Conservation (phyloP, 2,888 invertebrate genomes). For the Keiferia lycopersicella region DNA sequence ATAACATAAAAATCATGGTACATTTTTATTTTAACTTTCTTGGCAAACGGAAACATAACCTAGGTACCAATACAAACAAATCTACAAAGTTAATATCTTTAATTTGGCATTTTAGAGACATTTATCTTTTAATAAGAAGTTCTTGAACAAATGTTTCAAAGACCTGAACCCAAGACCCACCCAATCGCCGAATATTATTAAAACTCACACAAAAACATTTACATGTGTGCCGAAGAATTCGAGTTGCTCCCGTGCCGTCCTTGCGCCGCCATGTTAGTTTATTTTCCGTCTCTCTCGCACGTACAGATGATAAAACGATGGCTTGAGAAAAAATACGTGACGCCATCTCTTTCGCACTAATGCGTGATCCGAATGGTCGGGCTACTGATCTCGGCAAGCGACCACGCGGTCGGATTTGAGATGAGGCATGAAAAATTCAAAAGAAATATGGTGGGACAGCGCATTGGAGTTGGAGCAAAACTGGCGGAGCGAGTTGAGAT, state of each 20-base stretch:
- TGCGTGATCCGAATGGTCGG: slow-evolving; percentile 39
- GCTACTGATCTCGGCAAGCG: slow-evolving; percentile 44
- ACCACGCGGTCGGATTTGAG: slow-evolving; percentile 66
- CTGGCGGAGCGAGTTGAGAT: slow-evolving; percentile 34
- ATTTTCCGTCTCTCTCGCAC: slow-evolving; percentile 55
- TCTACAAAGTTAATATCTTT: too few relatives aligned
- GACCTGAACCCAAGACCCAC: slow-evolving; percentile 54
- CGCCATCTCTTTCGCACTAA: slow-evolving; percentile 54
- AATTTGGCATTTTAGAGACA: neutral
- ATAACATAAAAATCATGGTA: too few relatives aligned
- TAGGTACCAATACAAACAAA: too few relatives aligned
- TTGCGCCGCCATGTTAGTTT: slow-evolving; percentile 72
- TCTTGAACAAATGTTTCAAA: slow-evolving; percentile 52
- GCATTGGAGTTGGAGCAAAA: slow-evolving; percentile 39
- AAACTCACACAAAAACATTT: slow-evolving; percentile 54
- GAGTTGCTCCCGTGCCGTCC: slow-evolving; percentile 53
- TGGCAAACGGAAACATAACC: too few relatives aligned
- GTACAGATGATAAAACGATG: slow-evolving; percentile 30
- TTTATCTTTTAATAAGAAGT: slow-evolving; percentile 21
- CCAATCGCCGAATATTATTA: slow-evolving; percentile 50
- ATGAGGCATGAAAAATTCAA: slow-evolving; percentile 71
- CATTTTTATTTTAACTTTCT: too few relatives aligned
- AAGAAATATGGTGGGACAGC: slow-evolving; percentile 52
- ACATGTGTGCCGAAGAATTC: slow-evolving; percentile 66
- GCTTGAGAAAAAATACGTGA: slow-evolving; percentile 45